phyloP scores from a whole-genome alignment of 2,888 invertebrate species.

The Leucozona laternaria region DNA sequence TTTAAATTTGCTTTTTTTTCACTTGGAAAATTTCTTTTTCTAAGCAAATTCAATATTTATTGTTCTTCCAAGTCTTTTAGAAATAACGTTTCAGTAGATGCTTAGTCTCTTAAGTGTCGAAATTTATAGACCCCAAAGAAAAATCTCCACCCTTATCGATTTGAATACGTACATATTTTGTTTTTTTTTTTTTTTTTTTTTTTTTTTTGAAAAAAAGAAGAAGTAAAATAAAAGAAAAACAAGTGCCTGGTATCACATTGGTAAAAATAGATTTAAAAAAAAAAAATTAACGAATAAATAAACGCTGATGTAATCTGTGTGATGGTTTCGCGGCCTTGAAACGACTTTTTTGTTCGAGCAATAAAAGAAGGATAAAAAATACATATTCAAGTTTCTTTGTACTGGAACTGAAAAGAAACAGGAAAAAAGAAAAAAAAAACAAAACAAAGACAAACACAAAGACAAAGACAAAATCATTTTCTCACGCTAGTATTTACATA shows the following conservation, averaged over 20 bases:
- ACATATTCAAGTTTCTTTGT: too few species aligned
- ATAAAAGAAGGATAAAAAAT: not conserved
- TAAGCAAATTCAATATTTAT: not conserved
- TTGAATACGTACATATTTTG: slow-evolving; percentile 18
- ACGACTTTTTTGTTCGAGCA: not conserved
- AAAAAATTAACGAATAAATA: not conserved
- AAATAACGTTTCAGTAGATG: not conserved
- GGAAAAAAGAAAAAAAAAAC: too few species aligned
- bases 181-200: not conserved
- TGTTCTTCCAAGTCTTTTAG: not conserved
- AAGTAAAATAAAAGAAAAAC: not conserved
- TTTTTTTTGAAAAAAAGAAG: not conserved
- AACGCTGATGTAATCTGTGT: slow-evolving; percentile 1
- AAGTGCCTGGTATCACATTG: not conserved
- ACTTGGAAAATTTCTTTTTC: not conserved
- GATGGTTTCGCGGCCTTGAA: not conserved
- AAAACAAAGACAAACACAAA: too few species aligned
- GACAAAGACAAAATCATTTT: too few species aligned
- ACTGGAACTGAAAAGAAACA: too few species aligned
- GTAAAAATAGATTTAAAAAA: not conserved
- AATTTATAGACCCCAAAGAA: slow-evolving; percentile 58
- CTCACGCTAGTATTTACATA: too few species aligned
- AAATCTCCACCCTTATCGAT: slow-evolving; percentile 40
- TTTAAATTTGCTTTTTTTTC: not conserved
- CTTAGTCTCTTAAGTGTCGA: slow-evolving; percentile 31